phyloP scores from a whole-genome alignment of 2,888 invertebrate genomes.

The Alloplasta piceator region DNA sequence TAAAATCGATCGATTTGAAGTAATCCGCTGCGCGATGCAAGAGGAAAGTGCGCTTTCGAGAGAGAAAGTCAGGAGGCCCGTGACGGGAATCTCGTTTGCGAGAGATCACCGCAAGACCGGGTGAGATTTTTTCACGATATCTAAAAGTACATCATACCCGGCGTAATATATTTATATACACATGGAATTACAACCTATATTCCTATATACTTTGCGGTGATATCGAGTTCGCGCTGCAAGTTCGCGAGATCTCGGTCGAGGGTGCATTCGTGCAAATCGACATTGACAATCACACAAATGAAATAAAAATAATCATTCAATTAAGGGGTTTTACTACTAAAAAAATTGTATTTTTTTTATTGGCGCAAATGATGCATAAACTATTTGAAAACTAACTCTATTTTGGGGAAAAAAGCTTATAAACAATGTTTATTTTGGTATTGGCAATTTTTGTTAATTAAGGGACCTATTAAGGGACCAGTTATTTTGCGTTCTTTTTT shows the following conservation, averaged over 20 bases:
- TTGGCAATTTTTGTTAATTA: no score
- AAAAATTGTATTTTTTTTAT: no score
- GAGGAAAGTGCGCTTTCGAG: slow-evolving; percentile 65
- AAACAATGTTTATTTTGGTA: no score
- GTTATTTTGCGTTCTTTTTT: no score
- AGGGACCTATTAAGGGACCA: no score
- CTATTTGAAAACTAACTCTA: no score
- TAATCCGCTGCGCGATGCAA: slow-evolving; percentile 22
- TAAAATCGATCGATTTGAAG: no score
- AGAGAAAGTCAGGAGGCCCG: slow-evolving; percentile 58
- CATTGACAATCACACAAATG: slow-evolving; percentile 18
- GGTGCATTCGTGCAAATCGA: slow-evolving; percentile 56
- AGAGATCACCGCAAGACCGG: slow-evolving; percentile 42
- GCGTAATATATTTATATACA: slow-evolving; percentile 7
- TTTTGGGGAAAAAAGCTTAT: no score
- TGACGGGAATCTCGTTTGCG: slow-evolving; percentile 33
- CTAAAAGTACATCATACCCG: slow-evolving; percentile 22
- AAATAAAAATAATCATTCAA: slow-evolving; percentile 17
- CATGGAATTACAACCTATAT: not conserved
- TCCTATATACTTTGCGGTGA: slow-evolving; percentile 30
- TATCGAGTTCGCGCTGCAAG: slow-evolving; percentile 45
- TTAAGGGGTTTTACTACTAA: not conserved
- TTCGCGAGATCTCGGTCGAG: slow-evolving; percentile 58
- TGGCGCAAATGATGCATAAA: no score
- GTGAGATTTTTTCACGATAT: slow-evolving; percentile 47